Evolutionary conservation across 1,140 invertebrate species (phyloP), one percentile per base, ranked within the genome.

Genomic region (Harpegnathos saltator): DNA sequence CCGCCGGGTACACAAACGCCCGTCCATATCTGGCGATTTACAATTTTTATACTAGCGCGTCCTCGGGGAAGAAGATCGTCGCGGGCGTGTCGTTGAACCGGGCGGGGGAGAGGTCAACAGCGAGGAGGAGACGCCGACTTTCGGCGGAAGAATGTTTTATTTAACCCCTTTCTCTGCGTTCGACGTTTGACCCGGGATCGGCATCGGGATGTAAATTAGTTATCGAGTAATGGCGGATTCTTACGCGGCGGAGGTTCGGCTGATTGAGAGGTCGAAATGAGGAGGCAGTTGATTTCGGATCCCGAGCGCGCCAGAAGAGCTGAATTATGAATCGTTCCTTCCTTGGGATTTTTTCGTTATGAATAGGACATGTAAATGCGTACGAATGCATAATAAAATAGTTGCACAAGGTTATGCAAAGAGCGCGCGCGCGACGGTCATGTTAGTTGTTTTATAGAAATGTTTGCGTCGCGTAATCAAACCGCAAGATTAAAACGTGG

Each of bases 61-160:
- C 82, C 58, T 33, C 59, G 24, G 54, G 63, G 52, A 69, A 26
- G 14, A 44, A 26, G 14, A 44, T 69, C 33, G 65, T 15, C 44
- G 44, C 19, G 65, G n/a, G n/a, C n/a, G 72, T 87, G 85, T 81
- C 85, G 85, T 87, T 87, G 86, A 87, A 87, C 86, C 73, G 69
- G 75, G 54, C 29, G 74, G 17, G 74, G 17, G 17, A 71, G 72
- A 87, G 85, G 82, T 84, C 86, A 82, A 58, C 33, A 26, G 52
- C 19, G 63, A 44, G 12, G 54, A 26, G 62, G 66, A n/a, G n/a
- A 19, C 15, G 14, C 19, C 61, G 63, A 69, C 50, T 58, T 69
- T 78, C 50, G 61, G 29, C 0, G 26, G 19, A 15, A 14, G 12
- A 22, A 59, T 80, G 54, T 69, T 80, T 80, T 80, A 69, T 80